These are phyloP conservation scores for Zosterops japonicus DNA, from an alignment of 2,113 vertebrate species.

Conservation along the genomic window DNA sequence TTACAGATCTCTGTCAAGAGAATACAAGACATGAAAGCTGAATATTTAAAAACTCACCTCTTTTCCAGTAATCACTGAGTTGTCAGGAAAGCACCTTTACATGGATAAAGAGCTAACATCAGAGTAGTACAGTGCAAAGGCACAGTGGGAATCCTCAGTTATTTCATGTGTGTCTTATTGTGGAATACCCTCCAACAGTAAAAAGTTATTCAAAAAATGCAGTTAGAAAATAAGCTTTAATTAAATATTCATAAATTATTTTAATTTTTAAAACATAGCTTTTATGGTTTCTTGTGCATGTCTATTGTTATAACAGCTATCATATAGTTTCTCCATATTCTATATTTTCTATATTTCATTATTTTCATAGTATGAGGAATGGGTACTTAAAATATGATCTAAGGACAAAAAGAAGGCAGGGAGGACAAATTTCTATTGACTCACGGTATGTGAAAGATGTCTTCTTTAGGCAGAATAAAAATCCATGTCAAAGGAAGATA, in stretches of 20 bases:
- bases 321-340: background rate
- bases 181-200: background rate
- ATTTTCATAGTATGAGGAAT: background rate
- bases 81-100: background rate
- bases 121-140: background rate
- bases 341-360: background rate
- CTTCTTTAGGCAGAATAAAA: background rate
- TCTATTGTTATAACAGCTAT: background rate
- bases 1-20: conserved; percentile 6
- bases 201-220: background rate
- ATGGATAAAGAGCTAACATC: conserved; percentile 6
- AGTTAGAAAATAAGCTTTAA: background rate
- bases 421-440: background rate
- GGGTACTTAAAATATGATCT: background rate
- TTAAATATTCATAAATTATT: background rate
- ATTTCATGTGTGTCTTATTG: background rate
- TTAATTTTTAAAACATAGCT: background rate
- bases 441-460: background rate
- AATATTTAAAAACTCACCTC: conserved; percentile 38
- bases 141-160: background rate
- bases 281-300: background rate
- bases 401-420: rapidly evolving
- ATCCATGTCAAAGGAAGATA: background rate
- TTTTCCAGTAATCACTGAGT: conserved; percentile 37
- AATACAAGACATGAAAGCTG: conserved; percentile 22